Evolutionary conservation across 1,140 invertebrate species (phyloP), one percentile per base, ranked within the genome.

Genomic region (Drosophila littoralis): DNA sequence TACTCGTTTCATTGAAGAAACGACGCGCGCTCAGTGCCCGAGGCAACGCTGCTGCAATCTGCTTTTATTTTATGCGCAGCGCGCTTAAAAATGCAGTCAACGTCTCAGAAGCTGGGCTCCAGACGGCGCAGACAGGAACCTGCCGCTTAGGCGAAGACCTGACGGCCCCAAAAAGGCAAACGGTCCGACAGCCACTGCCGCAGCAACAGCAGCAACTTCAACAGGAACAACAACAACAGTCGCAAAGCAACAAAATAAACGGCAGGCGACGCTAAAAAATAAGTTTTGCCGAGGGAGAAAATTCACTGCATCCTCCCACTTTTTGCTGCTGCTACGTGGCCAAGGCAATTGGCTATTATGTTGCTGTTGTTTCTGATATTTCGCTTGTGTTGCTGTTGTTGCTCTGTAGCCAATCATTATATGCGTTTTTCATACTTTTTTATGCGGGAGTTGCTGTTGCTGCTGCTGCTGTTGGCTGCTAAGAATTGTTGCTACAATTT

Each of bases 231-330:
- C 57, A 32, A 43, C 50, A 70, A 50, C 70, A 59, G 17, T 17
- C 17, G 17, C 17, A 48, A 70, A 42, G 40, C 54, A 60, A 60
- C 57, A 54, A 59, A 52, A 58, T 50, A 75, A 68, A 59, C 45
- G 65, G 71, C 67, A 75, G 71, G 60, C 43, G 17, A 40, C 46
- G 40, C 51, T 68, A 61, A 72, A 70, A 64, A 71, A 75, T 69
- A 70, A 59, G 48, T 74, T 76, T 66, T 70, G 70, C 63, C 75
- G 64, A 75, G 74, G 75, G 68, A 81, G 79, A 82, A 86, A 90
- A 81, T 84, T 76, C 86, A 90, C 77, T 88, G 88, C 88, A 90
- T 90, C 88, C 88, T 90, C 88, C 88, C 88, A 90, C 88, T 90
- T 90, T 90, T 90, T 90, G 81, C 68, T 85, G 76, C 48, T 68